Base-by-base conservation (phyloP, 1,140 invertebrate genomes). In the Heliconius melpomene region DNA sequence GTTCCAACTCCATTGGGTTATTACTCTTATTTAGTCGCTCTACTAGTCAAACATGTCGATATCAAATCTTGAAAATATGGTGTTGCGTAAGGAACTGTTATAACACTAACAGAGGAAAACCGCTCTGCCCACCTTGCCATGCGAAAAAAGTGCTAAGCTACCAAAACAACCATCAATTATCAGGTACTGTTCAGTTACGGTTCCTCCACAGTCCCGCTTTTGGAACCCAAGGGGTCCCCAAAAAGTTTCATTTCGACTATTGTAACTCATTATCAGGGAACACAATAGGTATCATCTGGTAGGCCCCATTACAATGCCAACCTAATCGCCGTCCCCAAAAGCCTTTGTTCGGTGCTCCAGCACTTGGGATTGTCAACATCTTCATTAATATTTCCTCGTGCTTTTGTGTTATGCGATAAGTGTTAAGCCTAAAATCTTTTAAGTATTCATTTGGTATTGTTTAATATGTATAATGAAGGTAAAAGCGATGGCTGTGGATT, bases 271-370 rank as follows among this genome's bases (percentile, higher is more conserved):
- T 91, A 91, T 90, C 87, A 83, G 80, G 75, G 81, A 89, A 88
- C 87, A 90, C 89, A 90, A 92, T 89, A 88, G 87, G 80, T 80
- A 87, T 91, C 89, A 90, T 92, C 90, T 91, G 87, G 84, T 83
- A 79, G 83, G 81, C 79, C 84, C 87, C 74, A 85, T 87, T 84
- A 92, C 89, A 90, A 90, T 90, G 89, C 83, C 77, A 79, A 66
- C 79, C 86, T 91, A 92, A 91, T 91, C 88, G 87, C 82, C 80
- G 77, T 86, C 83, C 82, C 82, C 72, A 72, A 78, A 79, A 74
- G 70, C 81, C 82, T 88, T 92, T 90, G 87, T 92, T 89, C 88
- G 77, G 75, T 78, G 72, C 80, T 83, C 85, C 85, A 87, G 86
- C 86, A 90, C 86, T 89, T 74, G 83, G 81, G 82, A 87, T 86